Conservation (phyloP, 2,797 vertebrate species). For the Galago senegalensis region DNA sequence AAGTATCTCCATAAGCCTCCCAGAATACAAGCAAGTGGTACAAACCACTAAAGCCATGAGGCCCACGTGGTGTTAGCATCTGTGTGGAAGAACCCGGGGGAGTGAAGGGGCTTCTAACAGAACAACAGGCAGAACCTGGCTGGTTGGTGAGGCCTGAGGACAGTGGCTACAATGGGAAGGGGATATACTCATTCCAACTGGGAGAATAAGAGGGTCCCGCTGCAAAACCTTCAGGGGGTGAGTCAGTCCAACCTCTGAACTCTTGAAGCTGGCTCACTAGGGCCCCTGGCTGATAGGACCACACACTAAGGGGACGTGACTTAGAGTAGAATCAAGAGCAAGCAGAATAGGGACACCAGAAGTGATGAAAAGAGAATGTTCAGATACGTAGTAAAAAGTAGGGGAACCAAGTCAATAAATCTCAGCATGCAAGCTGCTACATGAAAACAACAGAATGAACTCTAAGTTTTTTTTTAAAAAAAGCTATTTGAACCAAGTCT, state of each 20-base stretch:
- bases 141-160: background rate
- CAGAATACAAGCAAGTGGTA: background rate
- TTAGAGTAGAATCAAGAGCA: background rate
- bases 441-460: constrained; percentile 24
- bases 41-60: rapidly evolving
- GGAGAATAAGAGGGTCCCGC: background rate
- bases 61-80: rapidly evolving
- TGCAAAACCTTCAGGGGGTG: background rate
- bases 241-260: background rate
- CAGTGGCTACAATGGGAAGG: background rate
- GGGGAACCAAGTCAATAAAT: background rate
- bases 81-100: rapidly evolving
- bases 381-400: background rate
- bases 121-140: rapidly evolving
- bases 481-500: background rate
- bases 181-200: background rate
- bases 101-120: rapidly evolving
- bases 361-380: background rate
- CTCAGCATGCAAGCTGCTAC: background rate
- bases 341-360: background rate
- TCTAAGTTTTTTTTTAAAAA: background rate
- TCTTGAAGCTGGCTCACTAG: background rate
- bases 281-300: background rate
- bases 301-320: background rate
- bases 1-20: background rate